Base-by-base conservation (phyloP, 2,888 invertebrate genomes). In the Stenotaenia linearis region DNA sequence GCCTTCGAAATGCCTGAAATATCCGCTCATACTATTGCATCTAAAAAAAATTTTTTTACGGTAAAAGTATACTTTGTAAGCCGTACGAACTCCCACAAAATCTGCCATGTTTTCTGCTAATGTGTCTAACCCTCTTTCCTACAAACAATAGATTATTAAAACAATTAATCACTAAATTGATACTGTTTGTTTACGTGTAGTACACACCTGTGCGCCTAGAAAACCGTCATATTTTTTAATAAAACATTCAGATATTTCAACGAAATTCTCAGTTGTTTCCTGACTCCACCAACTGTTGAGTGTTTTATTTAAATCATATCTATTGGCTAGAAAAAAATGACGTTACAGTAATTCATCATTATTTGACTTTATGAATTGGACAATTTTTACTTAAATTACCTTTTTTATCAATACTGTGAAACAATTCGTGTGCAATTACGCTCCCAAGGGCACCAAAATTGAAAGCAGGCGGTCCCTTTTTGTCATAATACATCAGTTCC, bases 341-440 rank as follows among this genome's bases (percentile, higher is more conserved):
- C n/a, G n/a, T n/a, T n/a, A 32, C 32, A 32, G 32, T 32, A 9
- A 32, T 32, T n/a, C n/a, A n/a, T n/a, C n/a, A n/a, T n/a, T n/a
- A n/a, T n/a, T n/a, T n/a, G n/a, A n/a, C n/a, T n/a, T n/a, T n/a
- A n/a, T n/a, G n/a, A 15, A 40, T 40, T 12, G 5, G 12, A 12
- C 3, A 40, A 40, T 10, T 3, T 12, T 15, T 40, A 4, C n/a
- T 69, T 18, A 69, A 1, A n/a, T 25, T 25, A 69, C 75, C 75
- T 74, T 74, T 74, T 32, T 74, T 74, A 74, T 74, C 75, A 74
- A 74, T 74, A 7, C 25, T 3, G 25, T 74, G 75, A 32, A 74
- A 74, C 15, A 74, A n/a, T 74, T 74, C 75, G 18, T 74, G 75
- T 0, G 6, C 75, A 15, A 74, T 28, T n/a, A 74, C 28, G 25